Evolutionary conservation across 2,888 invertebrate species (phyloP).

Genomic region (Schizotus pectinicornis): DNA sequence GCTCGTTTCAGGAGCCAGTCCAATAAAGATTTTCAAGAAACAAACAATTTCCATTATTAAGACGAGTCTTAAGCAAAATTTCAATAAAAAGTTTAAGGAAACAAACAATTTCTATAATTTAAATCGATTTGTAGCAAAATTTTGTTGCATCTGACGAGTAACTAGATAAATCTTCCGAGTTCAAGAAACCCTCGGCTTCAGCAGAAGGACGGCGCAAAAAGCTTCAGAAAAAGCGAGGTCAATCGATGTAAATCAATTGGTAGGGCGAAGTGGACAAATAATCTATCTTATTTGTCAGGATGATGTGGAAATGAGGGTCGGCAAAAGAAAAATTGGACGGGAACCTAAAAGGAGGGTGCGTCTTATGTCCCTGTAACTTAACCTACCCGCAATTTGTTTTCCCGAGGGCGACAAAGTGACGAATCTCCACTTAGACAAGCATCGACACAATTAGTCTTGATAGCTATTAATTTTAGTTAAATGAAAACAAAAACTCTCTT

Average conservation of each 20-base stretch:
- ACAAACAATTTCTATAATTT: no score
- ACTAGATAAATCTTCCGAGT: not conserved
- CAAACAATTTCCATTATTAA: no score
- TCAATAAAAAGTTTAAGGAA: no score
- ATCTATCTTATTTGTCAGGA: slow-evolving; percentile 57
- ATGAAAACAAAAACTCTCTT: no score
- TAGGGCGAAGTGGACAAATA: slow-evolving; percentile 56
- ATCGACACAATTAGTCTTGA: no score
- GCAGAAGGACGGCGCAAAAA: slow-evolving; percentile 15
- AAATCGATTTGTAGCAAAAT: not conserved
- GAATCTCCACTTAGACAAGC: no score
- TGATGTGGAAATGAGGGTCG: slow-evolving; percentile 56
- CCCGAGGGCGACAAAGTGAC: slow-evolving; percentile 8
- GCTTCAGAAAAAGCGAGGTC: slow-evolving; percentile 40
- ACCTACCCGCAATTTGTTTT: slow-evolving; percentile 22
- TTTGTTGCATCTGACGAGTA: not conserved
- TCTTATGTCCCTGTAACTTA: slow-evolving; percentile 14
- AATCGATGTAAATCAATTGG: slow-evolving; percentile 59
- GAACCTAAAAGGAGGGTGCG: slow-evolving; percentile 34
- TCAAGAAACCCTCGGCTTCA: not conserved
- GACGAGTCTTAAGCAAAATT: no score
- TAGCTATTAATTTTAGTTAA: no score
- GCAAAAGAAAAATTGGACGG: slow-evolving; percentile 51
- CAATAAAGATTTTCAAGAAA: no score
- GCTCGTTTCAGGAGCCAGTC: no score